A percentile compares a stretch with the other conserved stretches of the same genome.
Conservation (phyloP, 2,797 vertebrate genomes). For the Astyanax mexicanus region DNA sequence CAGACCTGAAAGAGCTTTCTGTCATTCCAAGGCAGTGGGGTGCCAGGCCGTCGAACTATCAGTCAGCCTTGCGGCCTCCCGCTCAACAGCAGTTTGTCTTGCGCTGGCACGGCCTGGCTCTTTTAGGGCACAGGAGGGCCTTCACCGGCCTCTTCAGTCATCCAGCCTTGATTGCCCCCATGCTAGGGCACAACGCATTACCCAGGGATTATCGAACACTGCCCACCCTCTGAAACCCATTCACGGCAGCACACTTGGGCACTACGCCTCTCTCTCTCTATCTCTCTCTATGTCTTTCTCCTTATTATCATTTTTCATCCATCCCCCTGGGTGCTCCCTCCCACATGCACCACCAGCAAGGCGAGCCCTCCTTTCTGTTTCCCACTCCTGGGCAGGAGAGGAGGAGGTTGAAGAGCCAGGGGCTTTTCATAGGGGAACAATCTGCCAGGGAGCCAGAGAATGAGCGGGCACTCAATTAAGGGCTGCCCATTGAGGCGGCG, state of each 20-base stretch:
- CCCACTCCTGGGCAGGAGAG: conserved; percentile 79
- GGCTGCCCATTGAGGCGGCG: conserved; percentile 87
- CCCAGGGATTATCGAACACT: conserved; percentile 72
- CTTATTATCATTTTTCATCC: conserved; percentile 60
- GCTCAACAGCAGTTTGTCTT: conserved; percentile 59
- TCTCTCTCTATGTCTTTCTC: conserved; percentile 41
- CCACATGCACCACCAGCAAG: conserved; percentile 84
- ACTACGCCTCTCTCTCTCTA: conserved; percentile 53
- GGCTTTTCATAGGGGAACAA: conserved; percentile 82
- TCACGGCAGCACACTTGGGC: conserved; percentile 54
- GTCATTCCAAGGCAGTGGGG: conserved; percentile 49
- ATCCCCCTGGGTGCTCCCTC: conserved; percentile 71
- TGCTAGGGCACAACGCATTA: conserved; percentile 54
- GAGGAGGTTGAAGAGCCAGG: conserved; percentile 83
- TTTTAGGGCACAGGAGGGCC: conserved; percentile 49
- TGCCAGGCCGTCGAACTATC: conserved; percentile 52
- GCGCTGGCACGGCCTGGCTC: conserved; percentile 46
- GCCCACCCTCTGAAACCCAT: conserved; percentile 47
- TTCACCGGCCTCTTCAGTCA: conserved; percentile 47
- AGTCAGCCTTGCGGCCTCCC: conserved; percentile 50
- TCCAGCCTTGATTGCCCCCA: conserved; percentile 40
- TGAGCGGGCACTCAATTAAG: conserved; percentile 95
- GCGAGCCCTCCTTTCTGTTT: conserved; percentile 82
- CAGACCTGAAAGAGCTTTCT: conserved; percentile 56
- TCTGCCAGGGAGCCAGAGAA: conserved; percentile 85